phyloP scores from a whole-genome alignment of 2,797 vertebrate genomes.

The Microtus obscurus region DNA sequence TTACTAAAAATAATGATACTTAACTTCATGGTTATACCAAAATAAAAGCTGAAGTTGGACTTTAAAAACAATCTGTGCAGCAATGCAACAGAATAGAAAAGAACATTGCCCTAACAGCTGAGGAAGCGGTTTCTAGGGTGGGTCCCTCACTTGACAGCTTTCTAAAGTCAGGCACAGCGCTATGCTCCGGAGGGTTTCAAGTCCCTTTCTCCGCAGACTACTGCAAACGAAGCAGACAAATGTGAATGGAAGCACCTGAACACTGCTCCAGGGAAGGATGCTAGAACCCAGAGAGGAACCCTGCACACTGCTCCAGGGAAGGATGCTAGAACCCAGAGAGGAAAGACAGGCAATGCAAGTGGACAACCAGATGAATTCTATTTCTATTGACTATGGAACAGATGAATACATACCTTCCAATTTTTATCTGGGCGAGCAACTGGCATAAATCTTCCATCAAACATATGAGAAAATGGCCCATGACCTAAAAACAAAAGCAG shows the following conservation, averaged over 20 bases:
- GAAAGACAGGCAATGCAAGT: neutral
- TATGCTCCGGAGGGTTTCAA: neutral
- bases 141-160: neutral
- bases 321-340: neutral
- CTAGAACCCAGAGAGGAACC: neutral
- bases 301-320: no score
- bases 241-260: neutral
- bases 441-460: slow-evolving; percentile 95
- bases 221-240: neutral
- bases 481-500: slow-evolving; percentile 90
- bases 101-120: neutral
- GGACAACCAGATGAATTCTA: neutral
- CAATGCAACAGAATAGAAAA: neutral
- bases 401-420: slow-evolving; percentile 92
- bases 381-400: slow-evolving; percentile 25
- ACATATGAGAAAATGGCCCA: slow-evolving; percentile 98
- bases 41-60: neutral
- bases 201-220: slow-evolving; percentile 24
- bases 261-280: neutral
- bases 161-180: neutral
- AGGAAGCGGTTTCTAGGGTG: slow-evolving; percentile 14
- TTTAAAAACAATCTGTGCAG: slow-evolving; percentile 17
- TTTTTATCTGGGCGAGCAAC: slow-evolving; percentile 87
- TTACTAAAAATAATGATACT: neutral
- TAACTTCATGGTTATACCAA: slow-evolving; percentile 34